Evolutionary conservation across 2,113 vertebrate genomes (phyloP), one percentile per base, ranked within the genome.

Genomic region (Lepus americanus): DNA sequence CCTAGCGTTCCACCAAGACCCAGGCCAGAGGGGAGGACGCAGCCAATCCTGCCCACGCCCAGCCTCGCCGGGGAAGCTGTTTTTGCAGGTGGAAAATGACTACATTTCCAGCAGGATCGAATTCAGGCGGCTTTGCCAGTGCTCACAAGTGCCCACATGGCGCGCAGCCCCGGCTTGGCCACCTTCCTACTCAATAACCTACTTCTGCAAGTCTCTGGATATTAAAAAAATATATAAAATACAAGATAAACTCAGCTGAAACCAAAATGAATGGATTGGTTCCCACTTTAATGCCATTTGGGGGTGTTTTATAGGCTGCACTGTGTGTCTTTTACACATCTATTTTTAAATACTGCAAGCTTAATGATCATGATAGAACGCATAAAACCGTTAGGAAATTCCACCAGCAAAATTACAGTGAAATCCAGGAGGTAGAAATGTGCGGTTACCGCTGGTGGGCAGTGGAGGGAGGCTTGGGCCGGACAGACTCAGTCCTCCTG

Each of bases 61-160:
- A 44, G 44, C 44, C 44, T 44, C 44, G 44, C 44, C 44, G 44
- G 53, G 79, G 74, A 83, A 86, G 92, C 94, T 97, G 95, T 94
- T 96, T 96, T 93, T 89, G 88, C 96, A 94, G 96, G 97, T 97
- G 97, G 97, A 69, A 83, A 95, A 87, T 80, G 76, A 97, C 94
- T 89, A 8, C 79, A 36, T 93, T 96, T 95, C 96, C 86, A 87
- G 76, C 86, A 76, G 51, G 92, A 95, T 93, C 94, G 36, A 81
- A 91, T 96, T 91, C 93, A 92, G 16, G 36, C 61, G 92, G 61
- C 84, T 59, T 12, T 92, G 95, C 95, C 97, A 94, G 96, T 2
- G 11, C 73, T 94, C 91, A 79, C 88, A 76, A 89, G 91, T 96
- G 95, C 93, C 96, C 96, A 81, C 94, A 63, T 51, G 39, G 96